Conservation (phyloP, 2,888 invertebrate genomes). For the Platycheirus rosarum region DNA sequence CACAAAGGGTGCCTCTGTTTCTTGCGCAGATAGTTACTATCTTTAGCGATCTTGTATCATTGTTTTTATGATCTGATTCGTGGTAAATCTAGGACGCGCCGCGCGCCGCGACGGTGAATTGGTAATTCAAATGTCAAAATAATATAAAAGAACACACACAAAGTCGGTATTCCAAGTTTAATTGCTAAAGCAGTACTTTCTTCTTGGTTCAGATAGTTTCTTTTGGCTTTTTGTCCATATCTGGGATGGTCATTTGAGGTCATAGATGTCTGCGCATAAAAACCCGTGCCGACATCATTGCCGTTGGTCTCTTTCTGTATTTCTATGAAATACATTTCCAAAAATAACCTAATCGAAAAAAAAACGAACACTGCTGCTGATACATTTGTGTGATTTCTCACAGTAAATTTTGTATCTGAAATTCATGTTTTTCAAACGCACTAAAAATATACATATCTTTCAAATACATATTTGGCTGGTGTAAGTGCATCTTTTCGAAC, state of each 20-base stretch:
- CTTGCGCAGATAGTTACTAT: conserved; percentile 18
- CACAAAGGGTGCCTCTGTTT: conserved; percentile 24
- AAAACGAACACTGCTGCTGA: conserved; percentile 9
- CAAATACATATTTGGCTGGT: conserved; percentile 22
- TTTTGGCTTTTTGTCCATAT: not conserved
- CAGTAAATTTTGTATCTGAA: conserved; percentile 51
- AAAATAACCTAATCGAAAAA: conserved; percentile 44
- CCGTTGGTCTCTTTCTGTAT: conserved; percentile 46
- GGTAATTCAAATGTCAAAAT: conserved; percentile 35
- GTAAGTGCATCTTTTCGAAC: conserved; percentile 54
- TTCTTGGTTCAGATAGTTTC: conserved; percentile 16
- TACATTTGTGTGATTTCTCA: conserved; percentile 15
- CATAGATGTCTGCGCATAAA: conserved; percentile 1
- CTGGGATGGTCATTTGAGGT: conserved; percentile 54
- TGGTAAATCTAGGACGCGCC: conserved; percentile 37
- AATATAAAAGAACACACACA: conserved; percentile 46
- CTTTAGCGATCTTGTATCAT: conserved; percentile 57
- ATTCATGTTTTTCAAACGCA: conserved; percentile 45
- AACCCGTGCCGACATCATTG: not conserved
- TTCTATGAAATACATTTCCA: conserved; percentile 21
- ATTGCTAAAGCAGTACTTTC: conserved; percentile 30
- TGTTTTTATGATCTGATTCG: conserved; percentile 29
- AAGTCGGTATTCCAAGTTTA: conserved; percentile 30
- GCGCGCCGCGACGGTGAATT: not conserved
- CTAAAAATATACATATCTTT: conserved; percentile 53